Evolutionary conservation across 2,113 vertebrate genomes (phyloP).

Genomic region (Felis chaus): DNA sequence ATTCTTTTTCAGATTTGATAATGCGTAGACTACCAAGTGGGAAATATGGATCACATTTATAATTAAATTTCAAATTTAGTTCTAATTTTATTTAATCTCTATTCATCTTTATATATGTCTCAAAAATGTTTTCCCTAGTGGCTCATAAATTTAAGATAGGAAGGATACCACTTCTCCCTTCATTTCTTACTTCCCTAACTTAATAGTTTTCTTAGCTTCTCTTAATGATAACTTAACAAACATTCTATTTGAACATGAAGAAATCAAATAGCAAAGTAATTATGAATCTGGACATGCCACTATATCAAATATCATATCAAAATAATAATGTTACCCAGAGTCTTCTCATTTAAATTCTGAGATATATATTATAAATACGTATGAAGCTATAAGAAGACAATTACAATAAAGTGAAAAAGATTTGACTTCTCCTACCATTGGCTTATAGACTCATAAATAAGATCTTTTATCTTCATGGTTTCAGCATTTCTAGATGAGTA

Average conservation of each 20-base stretch:
- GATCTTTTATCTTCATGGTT: not conserved
- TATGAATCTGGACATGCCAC: not conserved
- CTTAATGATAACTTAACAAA: not conserved
- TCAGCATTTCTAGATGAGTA: not conserved
- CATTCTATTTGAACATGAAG: not conserved
- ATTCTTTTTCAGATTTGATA: constrained; percentile 45
- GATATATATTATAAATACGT: not conserved
- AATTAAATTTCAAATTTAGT: not conserved
- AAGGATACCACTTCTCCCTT: not conserved
- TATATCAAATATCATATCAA: not conserved
- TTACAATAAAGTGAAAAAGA: not conserved
- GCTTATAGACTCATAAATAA: not conserved
- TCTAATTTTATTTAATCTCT: not conserved
- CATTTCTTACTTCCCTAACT: not conserved
- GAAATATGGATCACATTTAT: not conserved
- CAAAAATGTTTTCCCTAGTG: not conserved
- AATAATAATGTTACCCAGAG: not conserved
- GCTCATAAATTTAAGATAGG: not conserved
- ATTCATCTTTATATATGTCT: not conserved
- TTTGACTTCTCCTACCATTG: not conserved
- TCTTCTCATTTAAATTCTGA: not conserved
- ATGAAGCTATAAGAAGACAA: not conserved
- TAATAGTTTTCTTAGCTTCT: not conserved
- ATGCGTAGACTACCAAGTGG: not conserved
- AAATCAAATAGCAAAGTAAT: not conserved